A percentile compares a stretch with the other conserved stretches of the same genome.
Evolutionary conservation across 1,140 invertebrate genomes (phyloP).

Genomic region (Bicyclus anynana): DNA sequence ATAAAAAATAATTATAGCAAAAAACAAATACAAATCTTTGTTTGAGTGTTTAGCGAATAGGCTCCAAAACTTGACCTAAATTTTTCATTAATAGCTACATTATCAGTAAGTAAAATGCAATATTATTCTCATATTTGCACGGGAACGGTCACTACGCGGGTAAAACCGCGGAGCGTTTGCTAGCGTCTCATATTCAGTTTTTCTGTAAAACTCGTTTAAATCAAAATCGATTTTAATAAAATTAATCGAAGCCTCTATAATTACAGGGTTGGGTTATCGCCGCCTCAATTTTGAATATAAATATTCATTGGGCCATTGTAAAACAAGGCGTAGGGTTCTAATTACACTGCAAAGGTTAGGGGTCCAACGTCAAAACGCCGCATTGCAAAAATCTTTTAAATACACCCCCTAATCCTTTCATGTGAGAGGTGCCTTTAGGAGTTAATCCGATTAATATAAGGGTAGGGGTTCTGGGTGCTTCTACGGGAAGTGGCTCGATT

Average conservation of each 20-base stretch:
- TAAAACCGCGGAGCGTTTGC: no score
- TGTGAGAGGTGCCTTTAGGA: conserved; percentile 52
- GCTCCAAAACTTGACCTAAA: no score
- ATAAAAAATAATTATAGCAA: no score
- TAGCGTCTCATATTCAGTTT: no score
- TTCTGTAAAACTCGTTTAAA: conserved; percentile 39
- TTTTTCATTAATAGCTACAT: no score
- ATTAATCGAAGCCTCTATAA: not conserved
- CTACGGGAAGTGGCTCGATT: conserved; percentile 22
- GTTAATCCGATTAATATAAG: conserved; percentile 65
- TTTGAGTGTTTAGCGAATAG: no score
- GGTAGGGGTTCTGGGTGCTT: conserved; percentile 33
- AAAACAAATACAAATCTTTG: no score
- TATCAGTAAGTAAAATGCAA: no score
- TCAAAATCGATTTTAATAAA: conserved; percentile 25
- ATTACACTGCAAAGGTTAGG: conserved; percentile 50
- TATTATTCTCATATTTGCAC: no score
- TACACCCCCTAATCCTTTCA: conserved; percentile 44
- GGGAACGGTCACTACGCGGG: no score
- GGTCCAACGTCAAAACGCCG: conserved; percentile 54
- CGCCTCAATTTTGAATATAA: conserved; percentile 48
- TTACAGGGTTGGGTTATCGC: not conserved
- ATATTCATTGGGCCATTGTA: conserved; percentile 63
- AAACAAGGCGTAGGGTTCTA: conserved; percentile 49
- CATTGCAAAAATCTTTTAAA: conserved; percentile 70